Evolutionary conservation across 1,140 invertebrate species (phyloP), one percentile per base, ranked within the genome.

Genomic region (Trinorchestia longiramus): DNA sequence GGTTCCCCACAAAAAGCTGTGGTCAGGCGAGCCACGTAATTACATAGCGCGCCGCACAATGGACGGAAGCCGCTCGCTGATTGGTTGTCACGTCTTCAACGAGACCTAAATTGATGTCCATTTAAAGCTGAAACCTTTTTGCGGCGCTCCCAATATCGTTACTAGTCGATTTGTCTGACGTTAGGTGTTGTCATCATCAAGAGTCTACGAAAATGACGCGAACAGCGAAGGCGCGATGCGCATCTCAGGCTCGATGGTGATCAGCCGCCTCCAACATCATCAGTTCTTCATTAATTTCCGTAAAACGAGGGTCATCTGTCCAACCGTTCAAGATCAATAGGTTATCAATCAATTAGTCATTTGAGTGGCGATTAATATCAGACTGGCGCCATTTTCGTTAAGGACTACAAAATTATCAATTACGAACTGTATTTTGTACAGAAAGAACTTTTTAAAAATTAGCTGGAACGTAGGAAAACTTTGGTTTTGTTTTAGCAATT

Each of bases 61-160:
- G 43, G 92, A 94, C 92, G 92, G 92, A 94, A 94, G 92, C 92
- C 92, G 92, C 92, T 47, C 92, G 92, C 43, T 94, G 92, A 94
- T 94, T 94, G 92, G 92, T 94, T 94, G 92, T 94, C 92, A 94
- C 92, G 92, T 94, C 92, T 43, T 94, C 92, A 94, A 94, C 92
- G 92, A 94, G 92, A 94, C 92, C 92, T 94, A 94, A 94, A 94
- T 94, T 94, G 92, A 94, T 94, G 92, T 94, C 43, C 92, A 94
- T 94, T 94, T 94, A 43, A 94, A 94, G 92, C 92, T 45, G 43
- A 94, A 44, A 36, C 92, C 92, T 94, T 94, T 94, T 94, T 94
- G 92, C 92, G 44, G 43, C 92, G 92, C 92, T 94, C 92, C 92
- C 92, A 94, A 94, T 94, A 94, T 94, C 92, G 92, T 94, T 94